Conservation (phyloP, 2,888 invertebrate species). For the Molanna angustata region DNA sequence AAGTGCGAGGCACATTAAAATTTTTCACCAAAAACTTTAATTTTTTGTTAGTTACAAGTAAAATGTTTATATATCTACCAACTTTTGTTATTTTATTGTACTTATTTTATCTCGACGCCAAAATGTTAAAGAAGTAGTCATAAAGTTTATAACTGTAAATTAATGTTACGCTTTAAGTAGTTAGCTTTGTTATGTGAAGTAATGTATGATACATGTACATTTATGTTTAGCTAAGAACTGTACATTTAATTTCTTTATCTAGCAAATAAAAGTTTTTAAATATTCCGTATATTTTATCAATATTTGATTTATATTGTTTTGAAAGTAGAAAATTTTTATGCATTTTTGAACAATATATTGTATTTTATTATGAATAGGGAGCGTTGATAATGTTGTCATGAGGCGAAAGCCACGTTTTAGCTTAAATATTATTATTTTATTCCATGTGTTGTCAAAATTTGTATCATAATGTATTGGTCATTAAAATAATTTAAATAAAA, state of each 20-base stretch:
- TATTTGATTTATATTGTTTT: slow-evolving; percentile 12
- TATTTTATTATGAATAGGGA: slow-evolving; percentile 1
- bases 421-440: neutral
- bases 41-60: no score
- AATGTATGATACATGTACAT: slow-evolving; percentile 8
- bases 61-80: no score
- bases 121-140: no score
- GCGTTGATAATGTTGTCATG: neutral
- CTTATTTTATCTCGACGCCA: no score
- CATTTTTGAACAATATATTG: slow-evolving; percentile 3
- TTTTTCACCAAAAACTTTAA: no score
- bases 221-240: neutral
- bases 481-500: no score
- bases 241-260: slow-evolving; percentile 4
- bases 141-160: no score
- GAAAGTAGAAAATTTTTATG: slow-evolving; percentile 14
- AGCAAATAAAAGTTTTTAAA: slow-evolving; percentile 6
- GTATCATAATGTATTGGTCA: neutral
- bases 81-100: no score
- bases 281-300: slow-evolving; percentile 17
- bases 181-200: slow-evolving; percentile 15
- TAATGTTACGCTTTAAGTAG: no score
- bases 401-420: neutral
- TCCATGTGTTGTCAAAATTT: neutral
- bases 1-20: no score